These are phyloP conservation scores for Muntiacus muntjak DNA, from an alignment of 2,113 vertebrate genomes.

Conservation along the genomic window DNA sequence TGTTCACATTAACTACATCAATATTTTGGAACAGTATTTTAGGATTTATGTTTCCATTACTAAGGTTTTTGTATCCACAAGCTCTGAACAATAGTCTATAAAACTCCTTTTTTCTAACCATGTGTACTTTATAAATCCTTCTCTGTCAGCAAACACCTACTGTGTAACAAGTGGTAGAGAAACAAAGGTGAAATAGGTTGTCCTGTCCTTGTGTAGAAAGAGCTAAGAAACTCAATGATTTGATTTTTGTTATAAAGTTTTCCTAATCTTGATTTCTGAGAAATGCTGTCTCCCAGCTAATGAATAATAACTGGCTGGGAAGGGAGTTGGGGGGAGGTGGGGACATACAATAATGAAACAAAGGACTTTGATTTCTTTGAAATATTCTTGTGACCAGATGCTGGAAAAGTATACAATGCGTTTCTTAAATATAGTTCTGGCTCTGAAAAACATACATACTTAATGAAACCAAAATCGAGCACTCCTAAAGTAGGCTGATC, in stretches of 20 bases:
- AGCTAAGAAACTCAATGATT: not conserved
- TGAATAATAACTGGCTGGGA: not conserved
- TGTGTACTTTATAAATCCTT: slow-evolving; percentile 7
- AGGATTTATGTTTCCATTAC: not conserved
- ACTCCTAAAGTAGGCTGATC: slow-evolving; percentile 48
- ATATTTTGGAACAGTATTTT: slow-evolving; percentile 29
- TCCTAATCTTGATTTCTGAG: slow-evolving; percentile 35
- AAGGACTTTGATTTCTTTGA: slow-evolving; percentile 50
- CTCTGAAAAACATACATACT: slow-evolving; percentile 57
- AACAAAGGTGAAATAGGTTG: not conserved
- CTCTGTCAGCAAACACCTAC: not conserved
- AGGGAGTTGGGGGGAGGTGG: not conserved
- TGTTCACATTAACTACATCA: not conserved
- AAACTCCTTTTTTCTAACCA: slow-evolving; percentile 7
- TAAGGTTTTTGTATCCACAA: not conserved
- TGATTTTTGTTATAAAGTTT: slow-evolving; percentile 32
- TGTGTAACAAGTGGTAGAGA: not conserved
- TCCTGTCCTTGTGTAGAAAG: not conserved
- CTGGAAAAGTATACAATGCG: slow-evolving; percentile 26
- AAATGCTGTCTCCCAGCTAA: not conserved
- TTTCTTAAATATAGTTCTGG: slow-evolving; percentile 55
- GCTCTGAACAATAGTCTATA: slow-evolving; percentile 8
- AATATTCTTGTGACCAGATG: slow-evolving; percentile 40
- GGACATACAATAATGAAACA: slow-evolving; percentile 26
- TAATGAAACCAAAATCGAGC: slow-evolving; percentile 66